These are phyloP conservation scores for Pyxicephalus adspersus DNA, from an alignment of 2,113 vertebrate genomes.

Conservation along the genomic window DNA sequence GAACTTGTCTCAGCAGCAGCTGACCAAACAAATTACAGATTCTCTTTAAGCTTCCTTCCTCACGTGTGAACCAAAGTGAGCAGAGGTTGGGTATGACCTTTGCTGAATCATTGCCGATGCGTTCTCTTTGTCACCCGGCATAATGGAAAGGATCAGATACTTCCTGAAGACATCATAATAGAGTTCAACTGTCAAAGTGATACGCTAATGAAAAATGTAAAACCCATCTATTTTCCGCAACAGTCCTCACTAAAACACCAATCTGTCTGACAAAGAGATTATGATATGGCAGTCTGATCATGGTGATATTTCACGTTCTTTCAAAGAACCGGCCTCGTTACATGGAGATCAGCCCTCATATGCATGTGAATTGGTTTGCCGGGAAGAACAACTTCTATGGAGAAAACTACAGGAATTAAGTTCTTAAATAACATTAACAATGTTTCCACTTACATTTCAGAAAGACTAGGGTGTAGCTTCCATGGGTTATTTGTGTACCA, in stretches of 20 bases:
- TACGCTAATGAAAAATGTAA: conserved; percentile 78
- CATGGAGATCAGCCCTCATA: conserved; percentile 42
- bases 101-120: conserved; percentile 74
- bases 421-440: too few species aligned
- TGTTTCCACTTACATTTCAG: too few species aligned
- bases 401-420: too few species aligned
- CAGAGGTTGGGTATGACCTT: conserved; percentile 75
- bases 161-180: conserved; percentile 76
- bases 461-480: too few species aligned
- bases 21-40: too few species aligned
- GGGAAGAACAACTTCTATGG: too few species aligned
- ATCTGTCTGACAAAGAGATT: conserved; percentile 61
- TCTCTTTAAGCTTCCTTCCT: conserved; percentile 61
- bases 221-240: conserved; percentile 63
- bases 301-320: conserved; percentile 65
- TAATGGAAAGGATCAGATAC: conserved; percentile 77
- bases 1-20: too few species aligned
- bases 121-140: conserved; percentile 74
- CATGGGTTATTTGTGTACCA: too few species aligned
- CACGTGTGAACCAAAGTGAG: conserved; percentile 65
- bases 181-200: conserved; percentile 76
- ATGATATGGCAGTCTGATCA: conserved; percentile 58
- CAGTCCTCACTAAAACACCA: conserved; percentile 61
- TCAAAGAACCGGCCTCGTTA: conserved; percentile 44
- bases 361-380: conserved; percentile 27